Base-by-base conservation (phyloP, 2,797 vertebrate genomes). In the Nannoperca australis region DNA sequence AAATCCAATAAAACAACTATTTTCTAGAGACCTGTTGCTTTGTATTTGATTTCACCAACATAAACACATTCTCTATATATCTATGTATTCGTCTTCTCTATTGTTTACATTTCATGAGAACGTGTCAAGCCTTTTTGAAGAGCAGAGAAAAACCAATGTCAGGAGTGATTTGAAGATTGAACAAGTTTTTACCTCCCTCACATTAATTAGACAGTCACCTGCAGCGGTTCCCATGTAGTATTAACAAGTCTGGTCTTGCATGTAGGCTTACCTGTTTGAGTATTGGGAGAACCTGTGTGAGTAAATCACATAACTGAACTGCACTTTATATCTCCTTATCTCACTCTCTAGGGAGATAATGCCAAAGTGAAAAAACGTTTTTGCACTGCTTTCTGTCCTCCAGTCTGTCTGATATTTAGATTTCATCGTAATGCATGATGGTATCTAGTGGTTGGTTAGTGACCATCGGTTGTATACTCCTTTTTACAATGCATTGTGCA, bases 221-320 rank as follows among this genome's bases (percentile, higher is more conserved):
- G 86, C 76, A 68, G 89, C 63, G 14, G 84, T 93, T 92, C 88
- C 79, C 92, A 93, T 40, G 73, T 6, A n/a, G 54, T 6, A 15
- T n/a, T 9, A 38, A 47, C 93, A 3, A 70, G 92, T 62, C 79
- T 75, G 53, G 6, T 87, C 92, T 69, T 14, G 88, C 85, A 89
- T 58, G 78, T 49, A 0, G 47, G n/a, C 61, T 70, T 38, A 83
- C 90, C 85, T 79, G 90, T 80, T 79, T 32, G 24, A 54, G 45
- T 61, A 58, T 77, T n/a, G n/a, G 59, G 58, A 27, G 1, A 64
- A 75, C 27, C 58, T 67, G n/a, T 2, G 1, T 60, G 40, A 55
- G 13, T 36, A 73, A 64, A 55, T 54, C 6, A 56, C 42, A 55
- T 18, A 68, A 68, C 56, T 74, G 32, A 24, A 3, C 18, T 59